These are phyloP conservation scores for Stomatorhinus walkeri DNA, from an alignment of 2,797 vertebrate species.

Conservation along the genomic window DNA sequence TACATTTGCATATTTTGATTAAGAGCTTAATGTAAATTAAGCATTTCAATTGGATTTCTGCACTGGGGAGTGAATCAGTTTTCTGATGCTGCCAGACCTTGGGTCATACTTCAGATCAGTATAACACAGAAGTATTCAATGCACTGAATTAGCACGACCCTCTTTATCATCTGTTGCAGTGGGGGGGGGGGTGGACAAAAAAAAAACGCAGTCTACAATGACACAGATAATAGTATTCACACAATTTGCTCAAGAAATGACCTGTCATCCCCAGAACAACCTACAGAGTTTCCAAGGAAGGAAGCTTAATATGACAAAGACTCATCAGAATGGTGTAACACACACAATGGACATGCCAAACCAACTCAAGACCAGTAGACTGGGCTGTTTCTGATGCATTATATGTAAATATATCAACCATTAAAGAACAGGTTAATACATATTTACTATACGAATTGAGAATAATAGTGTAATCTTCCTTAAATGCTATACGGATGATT, in stretches of 20 bases:
- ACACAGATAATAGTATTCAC: neutral
- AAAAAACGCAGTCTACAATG: neutral
- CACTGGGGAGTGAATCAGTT: neutral
- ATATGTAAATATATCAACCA: neutral
- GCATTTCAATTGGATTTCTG: neutral
- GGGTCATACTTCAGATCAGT: neutral
- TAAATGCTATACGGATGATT: neutral
- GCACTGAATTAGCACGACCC: neutral
- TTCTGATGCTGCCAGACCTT: neutral
- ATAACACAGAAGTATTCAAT: neutral
- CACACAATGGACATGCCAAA: neutral
- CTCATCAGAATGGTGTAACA: neutral
- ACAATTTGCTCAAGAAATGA: neutral
- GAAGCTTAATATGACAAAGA: neutral
- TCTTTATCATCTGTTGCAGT: neutral
- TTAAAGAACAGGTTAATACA: neutral
- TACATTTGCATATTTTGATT: conserved; percentile 6
- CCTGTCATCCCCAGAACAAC: neutral
- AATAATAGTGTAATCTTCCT: neutral
- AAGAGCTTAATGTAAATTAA: neutral
- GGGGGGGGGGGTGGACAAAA: neutral
- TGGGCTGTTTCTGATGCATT: neutral
- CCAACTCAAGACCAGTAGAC: neutral
- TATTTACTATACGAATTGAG: neutral
- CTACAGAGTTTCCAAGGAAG: neutral